Conservation (phyloP, 2,888 invertebrate species). For the Thecocarcelia acutangulata region DNA sequence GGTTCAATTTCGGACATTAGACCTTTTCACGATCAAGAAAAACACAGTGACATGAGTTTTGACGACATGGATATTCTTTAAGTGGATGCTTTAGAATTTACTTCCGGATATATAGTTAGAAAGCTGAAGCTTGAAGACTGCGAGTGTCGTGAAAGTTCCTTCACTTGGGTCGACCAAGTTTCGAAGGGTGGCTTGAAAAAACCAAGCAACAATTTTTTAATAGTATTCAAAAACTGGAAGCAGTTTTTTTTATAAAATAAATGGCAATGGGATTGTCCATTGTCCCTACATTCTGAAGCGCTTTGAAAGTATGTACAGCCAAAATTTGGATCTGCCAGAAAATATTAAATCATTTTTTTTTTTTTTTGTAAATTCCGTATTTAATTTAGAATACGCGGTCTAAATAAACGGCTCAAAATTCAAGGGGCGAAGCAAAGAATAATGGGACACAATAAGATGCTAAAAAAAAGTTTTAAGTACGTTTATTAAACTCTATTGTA, state of each 20-base stretch:
- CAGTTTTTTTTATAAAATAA: background rate
- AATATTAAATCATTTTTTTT: background rate
- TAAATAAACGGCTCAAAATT: background rate
- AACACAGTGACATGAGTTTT: no score
- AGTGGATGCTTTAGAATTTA: conserved; percentile 37
- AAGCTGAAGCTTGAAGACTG: conserved; percentile 34
- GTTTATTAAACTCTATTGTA: no score
- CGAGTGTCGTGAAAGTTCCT: conserved; percentile 23
- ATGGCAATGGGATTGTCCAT: background rate
- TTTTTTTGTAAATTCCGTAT: background rate
- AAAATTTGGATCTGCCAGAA: background rate
- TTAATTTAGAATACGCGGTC: background rate
- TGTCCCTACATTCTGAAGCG: background rate
- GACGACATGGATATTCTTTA: conserved; percentile 30
- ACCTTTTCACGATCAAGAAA: no score
- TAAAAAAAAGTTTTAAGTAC: no score
- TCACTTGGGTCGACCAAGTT: conserved; percentile 1
- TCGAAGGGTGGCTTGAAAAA: background rate
- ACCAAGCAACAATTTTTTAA: background rate
- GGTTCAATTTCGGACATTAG: no score
- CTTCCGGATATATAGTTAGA: conserved; percentile 22
- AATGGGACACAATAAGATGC: no score
- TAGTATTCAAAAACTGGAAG: no score
- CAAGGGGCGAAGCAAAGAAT: no score
- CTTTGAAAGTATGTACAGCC: background rate